Evolutionary conservation across 2,797 vertebrate genomes (phyloP), one percentile per base, ranked within the genome.

Genomic region (Pantherophis vulpinus): DNA sequence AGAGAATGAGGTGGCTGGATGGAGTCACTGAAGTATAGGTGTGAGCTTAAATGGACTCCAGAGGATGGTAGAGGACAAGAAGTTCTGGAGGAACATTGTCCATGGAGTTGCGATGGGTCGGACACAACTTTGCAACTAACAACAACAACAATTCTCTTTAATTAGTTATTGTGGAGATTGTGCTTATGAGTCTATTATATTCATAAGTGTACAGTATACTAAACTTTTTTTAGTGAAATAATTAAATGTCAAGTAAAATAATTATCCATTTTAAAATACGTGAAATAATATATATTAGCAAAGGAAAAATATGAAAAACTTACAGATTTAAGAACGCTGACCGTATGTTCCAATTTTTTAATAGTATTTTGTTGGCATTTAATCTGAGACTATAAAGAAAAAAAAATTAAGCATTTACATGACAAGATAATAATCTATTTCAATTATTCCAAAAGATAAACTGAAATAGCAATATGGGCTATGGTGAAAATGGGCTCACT

Each of bases 291-390:
- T 55, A n/a, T n/a, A 87, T 55, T 29, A 56, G 25, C 51, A 55
- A 87, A 55, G 51, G 51, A 55, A 87, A 87, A 8, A 87, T 54
- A 55, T 10, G 14, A 55, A 32, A 86, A 95, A 97, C 97, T 98
- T 96, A 98, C 97, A 93, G 96, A 96, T 97, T 94, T 97, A 90
- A 97, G 95, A 87, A 93, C 95, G 92, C 94, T 96, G 93, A 97
- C 95, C 1, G 79, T 95, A 93, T 96, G 63, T 95, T 98, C 96
- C 95, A 98, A 94, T 79, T 95, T 95, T 92, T 94, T 95, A 95
- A 98, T 98, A 56, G 95, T 97, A 94, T 96, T 98, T 96, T 97
- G 96, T 89, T 97, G 96, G 89, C 89, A 95, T 96, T 86, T 92
- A 90, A 97, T 96, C 94, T 97, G 95, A 96, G 96, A 96, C 97